Evolutionary conservation across 1,140 invertebrate species (phyloP).

Genomic region (Leptinotarsa undecemlineata): DNA sequence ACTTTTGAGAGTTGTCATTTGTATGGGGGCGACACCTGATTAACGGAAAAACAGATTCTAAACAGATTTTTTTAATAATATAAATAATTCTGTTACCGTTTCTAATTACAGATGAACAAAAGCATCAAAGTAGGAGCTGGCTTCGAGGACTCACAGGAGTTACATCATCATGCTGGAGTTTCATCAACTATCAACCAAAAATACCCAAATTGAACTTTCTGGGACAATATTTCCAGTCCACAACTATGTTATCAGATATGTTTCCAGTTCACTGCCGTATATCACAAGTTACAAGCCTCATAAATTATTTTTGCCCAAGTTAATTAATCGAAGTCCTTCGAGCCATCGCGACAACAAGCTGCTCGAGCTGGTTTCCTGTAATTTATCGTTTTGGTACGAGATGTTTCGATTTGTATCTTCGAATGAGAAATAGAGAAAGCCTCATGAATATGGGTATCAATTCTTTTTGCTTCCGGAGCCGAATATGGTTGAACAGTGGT

Average conservation of each 20-base stretch:
- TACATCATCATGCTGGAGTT: too few species aligned
- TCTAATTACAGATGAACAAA: too few species aligned
- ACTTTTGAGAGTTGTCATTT: too few species aligned
- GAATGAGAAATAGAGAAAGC: background rate
- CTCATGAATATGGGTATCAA: background rate
- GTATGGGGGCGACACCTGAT: too few species aligned
- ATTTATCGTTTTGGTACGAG: slow-evolving; percentile 1
- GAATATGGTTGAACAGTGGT: too few species aligned
- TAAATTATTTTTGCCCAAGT: background rate
- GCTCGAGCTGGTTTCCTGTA: background rate
- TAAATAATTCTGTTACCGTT: too few species aligned
- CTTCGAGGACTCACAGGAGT: too few species aligned
- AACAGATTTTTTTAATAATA: too few species aligned
- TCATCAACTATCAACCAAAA: too few species aligned
- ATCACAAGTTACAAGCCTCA: background rate
- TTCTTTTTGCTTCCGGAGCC: background rate
- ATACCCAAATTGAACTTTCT: too few species aligned
- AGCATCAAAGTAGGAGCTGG: too few species aligned
- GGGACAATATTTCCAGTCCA: background rate
- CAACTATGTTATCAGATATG: background rate
- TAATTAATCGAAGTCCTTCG: slow-evolving; percentile 3
- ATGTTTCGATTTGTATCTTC: slow-evolving; percentile 4
- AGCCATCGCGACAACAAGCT: slow-evolving; percentile 1
- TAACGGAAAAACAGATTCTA: too few species aligned
- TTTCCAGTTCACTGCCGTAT: background rate